phyloP scores from a whole-genome alignment of 2,797 vertebrate genomes.

The Pantherophis vulpinus region DNA sequence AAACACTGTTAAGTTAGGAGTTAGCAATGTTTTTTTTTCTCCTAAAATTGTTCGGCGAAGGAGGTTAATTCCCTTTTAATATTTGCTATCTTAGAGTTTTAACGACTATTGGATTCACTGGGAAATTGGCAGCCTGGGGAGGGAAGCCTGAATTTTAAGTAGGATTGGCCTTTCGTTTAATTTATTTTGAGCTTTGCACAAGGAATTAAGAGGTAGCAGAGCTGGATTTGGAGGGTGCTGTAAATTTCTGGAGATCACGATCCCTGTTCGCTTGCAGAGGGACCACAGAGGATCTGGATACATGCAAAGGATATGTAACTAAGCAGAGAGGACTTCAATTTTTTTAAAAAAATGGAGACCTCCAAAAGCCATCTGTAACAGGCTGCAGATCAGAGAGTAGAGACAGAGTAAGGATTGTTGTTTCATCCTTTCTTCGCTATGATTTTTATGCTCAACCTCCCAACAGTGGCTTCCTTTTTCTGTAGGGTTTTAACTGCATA shows the following conservation, averaged over 20 bases:
- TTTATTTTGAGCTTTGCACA: background rate
- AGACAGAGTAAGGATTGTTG: background rate
- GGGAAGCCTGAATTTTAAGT: background rate
- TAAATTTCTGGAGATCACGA: background rate
- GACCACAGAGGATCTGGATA: background rate
- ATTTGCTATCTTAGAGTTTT: slow-evolving; percentile 7
- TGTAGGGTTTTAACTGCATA: background rate
- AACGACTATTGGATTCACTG: background rate
- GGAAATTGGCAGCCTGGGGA: background rate
- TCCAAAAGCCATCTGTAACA: background rate
- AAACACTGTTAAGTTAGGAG: background rate
- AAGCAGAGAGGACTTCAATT: background rate
- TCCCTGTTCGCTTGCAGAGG: background rate
- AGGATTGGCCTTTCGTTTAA: background rate
- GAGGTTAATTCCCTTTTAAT: background rate
- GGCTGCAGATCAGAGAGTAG: background rate
- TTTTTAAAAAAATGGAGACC: background rate
- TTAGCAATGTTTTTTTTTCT: background rate
- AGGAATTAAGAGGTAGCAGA: background rate
- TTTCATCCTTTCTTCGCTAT: background rate
- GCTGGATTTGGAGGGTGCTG: background rate
- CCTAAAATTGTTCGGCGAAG: background rate
- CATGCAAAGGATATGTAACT: background rate
- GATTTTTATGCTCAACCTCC: background rate
- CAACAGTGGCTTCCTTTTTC: too few relatives aligned